Base-by-base conservation (phyloP, 2,888 invertebrate genomes). In the Dichetophora obliterata region DNA sequence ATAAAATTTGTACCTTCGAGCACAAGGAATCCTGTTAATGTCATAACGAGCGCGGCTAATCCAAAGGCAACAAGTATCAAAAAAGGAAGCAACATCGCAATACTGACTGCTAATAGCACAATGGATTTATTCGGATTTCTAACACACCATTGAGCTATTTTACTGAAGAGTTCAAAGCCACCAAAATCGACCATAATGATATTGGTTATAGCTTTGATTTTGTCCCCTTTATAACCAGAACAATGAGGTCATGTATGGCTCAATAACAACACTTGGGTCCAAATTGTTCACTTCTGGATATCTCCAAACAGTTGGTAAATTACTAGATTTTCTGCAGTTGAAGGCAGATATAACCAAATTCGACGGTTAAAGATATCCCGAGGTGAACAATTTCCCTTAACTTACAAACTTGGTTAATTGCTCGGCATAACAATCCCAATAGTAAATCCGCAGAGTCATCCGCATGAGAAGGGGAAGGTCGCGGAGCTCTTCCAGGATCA, bases 1-100 rank as follows among this genome's bases (percentile, higher is more conserved):
- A 54, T 5, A 4, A 27, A 27, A 19, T 65, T 66, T 73, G 22
- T 80, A 88, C 89, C 89, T 84, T 89, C 89, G 6, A 89, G 82
- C 1, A 89, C 83, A n/a, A 89, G 79, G 71, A 89, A 86, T 50
- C 89, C 89, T 0, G 87, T 88, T 50, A 89, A 86, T 0, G 89
- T 88, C 81, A 89, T 83, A 19, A 86, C 74, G 76, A 89, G 80
- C 1, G 88, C 87, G 4, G 86, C 84, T 66, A 89, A 76, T 2
- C 84, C 86, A 74, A 89, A 86, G 0, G 86, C 85, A 31, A 86
- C 76, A 6, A 89, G 82, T 3, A 89, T 82, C 1, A 87, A 78
- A 72, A 89, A 81, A 19, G 89, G 89, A 6, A 89, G 77, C 1
- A 85, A 75, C 5, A 86, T 75, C 0, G 85, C 82, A 11, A 85